Evolutionary conservation across 2,888 invertebrate genomes (phyloP).

Genomic region (Acanthosepion lycidas): DNA sequence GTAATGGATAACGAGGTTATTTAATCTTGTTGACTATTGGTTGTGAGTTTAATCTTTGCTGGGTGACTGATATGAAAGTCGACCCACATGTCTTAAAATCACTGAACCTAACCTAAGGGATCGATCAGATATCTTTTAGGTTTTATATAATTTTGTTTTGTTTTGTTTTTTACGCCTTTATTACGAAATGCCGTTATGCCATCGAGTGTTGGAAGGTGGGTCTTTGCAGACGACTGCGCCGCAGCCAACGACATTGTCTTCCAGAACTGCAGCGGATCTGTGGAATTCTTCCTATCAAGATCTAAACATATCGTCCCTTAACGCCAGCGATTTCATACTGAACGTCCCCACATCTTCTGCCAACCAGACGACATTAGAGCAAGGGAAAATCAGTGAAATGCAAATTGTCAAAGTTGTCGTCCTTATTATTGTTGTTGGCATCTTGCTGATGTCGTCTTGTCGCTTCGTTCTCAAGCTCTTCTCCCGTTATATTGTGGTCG

Average conservation of each 20-base stretch:
- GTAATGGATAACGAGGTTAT: no score
- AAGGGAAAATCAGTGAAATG: constrained; percentile 15
- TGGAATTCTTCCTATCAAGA: neutral
- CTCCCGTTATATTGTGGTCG: constrained; percentile 35
- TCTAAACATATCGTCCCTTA: neutral
- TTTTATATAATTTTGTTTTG: neutral
- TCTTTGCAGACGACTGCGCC: neutral
- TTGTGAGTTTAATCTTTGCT: no score
- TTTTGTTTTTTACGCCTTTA: neutral
- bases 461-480: constrained; percentile 44
- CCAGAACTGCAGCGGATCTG: neutral
- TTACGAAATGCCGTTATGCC: neutral
- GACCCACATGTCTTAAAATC: no score
- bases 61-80: no score
- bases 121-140: no score
- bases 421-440: neutral
- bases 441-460: constrained; percentile 10
- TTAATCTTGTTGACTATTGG: no score
- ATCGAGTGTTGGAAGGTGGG: neutral
- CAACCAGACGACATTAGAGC: neutral
- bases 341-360: neutral
- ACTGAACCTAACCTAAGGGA: no score
- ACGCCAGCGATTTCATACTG: neutral
- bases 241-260: neutral
- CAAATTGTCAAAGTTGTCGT: constrained; percentile 35